Base-by-base conservation (phyloP, 2,888 invertebrate genomes). In the Sphaeridia pumilis region DNA sequence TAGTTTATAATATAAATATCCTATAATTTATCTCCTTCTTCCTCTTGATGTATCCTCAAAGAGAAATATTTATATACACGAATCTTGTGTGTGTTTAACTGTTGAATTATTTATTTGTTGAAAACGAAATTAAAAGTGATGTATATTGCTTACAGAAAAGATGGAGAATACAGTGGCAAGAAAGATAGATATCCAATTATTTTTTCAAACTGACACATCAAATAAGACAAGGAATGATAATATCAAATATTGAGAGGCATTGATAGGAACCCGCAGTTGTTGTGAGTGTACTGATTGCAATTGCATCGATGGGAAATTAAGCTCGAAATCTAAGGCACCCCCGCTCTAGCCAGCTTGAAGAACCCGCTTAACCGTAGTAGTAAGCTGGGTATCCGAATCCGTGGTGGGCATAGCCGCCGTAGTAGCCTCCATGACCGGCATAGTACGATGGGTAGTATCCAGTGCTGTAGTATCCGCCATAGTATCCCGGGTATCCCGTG, bases 351-450 rank as follows among this genome's bases (percentile, higher is more conserved):
- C n/a, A n/a, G n/a, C n/a, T n/a, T n/a, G n/a, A n/a, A n/a, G n/a
- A n/a, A n/a, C n/a, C n/a, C n/a, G n/a, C n/a, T 14, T 28, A 46
- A n/a, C 25, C 45, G 45, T 44, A 25, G 24, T 43, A 43, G 24
- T 43, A 24, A 10, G 22, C 43, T 4, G 21, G 43, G 43, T 43
- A 43, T 21, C 43, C 28, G 31, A 27, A 25, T 4, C 46, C 46
- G 20, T 41, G 20, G 41, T 12, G 20, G 20, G 4, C 22, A 20
- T 46, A 34, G 2, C 46, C 46, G 26, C 46, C 46, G 17, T 28
- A 26, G 31, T 20, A 27, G 20, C 17, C 26, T 14, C 46, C 46
- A 21, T 46, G 22, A 12, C 20, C 20, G 41, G 12, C 12, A 22
- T 21, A 17, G 34, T 34, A 28, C 22, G 25, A 17, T 17, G 17